Percentiles rank a stretch among this genome's conserved stretches.
Evolutionary conservation across 2,888 invertebrate species (phyloP).

Genomic region (Chloroclystis v-ata): DNA sequence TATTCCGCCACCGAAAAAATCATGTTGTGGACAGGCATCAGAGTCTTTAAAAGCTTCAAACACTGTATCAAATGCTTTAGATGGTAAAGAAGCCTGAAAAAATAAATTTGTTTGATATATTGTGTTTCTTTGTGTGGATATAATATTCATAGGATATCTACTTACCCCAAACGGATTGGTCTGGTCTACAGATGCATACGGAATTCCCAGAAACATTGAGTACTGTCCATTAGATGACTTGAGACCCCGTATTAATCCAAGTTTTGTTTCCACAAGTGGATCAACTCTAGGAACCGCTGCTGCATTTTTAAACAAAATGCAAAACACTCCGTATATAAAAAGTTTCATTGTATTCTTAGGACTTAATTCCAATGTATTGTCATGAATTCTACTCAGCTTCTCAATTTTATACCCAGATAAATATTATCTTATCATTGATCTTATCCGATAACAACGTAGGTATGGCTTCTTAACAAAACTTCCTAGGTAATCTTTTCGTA

Average conservation of each 20-base stretch:
- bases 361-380: not conserved
- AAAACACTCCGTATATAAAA: not conserved
- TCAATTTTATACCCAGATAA: not conserved
- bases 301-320: slow-evolving; percentile 7
- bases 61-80: slow-evolving; percentile 23
- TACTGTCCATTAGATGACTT: slow-evolving; percentile 26
- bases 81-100: slow-evolving; percentile 26
- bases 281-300: slow-evolving; percentile 22
- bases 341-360: not conserved
- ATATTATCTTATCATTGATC: slow-evolving; percentile 19
- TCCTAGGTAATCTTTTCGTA: no score
- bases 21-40: slow-evolving; percentile 28
- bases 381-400: not conserved
- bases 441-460: no score
- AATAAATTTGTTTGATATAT: not conserved
- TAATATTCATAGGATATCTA: no score
- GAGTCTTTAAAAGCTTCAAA: slow-evolving; percentile 34
- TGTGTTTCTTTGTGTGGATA: no score
- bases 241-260: slow-evolving; percentile 30
- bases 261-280: slow-evolving; percentile 30
- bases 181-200: slow-evolving; percentile 32
- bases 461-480: no score
- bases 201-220: slow-evolving; percentile 34
- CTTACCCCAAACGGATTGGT: slow-evolving; percentile 34
- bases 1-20: not conserved